Conservation (phyloP, 2,888 invertebrate genomes). For the Scotopteryx bipunctaria region DNA sequence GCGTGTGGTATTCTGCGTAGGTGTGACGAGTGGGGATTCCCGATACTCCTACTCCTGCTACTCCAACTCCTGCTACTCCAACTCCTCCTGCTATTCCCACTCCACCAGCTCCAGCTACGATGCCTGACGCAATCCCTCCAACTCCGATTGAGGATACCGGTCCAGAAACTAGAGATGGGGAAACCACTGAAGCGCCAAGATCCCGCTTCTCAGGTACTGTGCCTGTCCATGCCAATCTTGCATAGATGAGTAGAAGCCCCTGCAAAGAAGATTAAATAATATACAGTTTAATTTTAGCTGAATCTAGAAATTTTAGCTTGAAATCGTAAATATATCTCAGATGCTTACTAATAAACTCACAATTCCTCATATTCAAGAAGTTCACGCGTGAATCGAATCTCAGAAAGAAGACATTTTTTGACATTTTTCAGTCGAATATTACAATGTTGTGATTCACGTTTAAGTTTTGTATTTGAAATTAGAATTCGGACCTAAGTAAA, state of each 20-base stretch:
- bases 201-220: constrained; percentile 30
- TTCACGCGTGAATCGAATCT: no score
- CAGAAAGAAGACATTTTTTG: no score
- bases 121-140: constrained; percentile 2
- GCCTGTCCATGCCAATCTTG: constrained; percentile 19
- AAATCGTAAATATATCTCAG: no score
- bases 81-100: not conserved
- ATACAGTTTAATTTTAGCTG: not conserved
- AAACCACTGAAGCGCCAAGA: constrained; percentile 18
- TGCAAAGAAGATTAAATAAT: constrained; percentile 40
- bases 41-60: constrained; percentile 3
- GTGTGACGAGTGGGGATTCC: constrained; percentile 64
- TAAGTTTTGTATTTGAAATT: no score
- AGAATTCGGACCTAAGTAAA: no score
- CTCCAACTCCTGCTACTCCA: not conserved
- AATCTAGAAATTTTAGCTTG: no score
- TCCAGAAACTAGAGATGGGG: constrained; percentile 14
- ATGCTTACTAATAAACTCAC: no score
- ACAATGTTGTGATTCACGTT: no score
- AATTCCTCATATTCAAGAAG: no score
- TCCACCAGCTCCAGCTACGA: constrained; percentile 1
- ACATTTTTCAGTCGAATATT: no score
- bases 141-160: no score
- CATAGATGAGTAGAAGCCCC: constrained; percentile 48
- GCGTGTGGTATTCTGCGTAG: constrained; percentile 72